phyloP scores from a whole-genome alignment of 2,113 vertebrate genomes.

The Sceloporus undulatus region DNA sequence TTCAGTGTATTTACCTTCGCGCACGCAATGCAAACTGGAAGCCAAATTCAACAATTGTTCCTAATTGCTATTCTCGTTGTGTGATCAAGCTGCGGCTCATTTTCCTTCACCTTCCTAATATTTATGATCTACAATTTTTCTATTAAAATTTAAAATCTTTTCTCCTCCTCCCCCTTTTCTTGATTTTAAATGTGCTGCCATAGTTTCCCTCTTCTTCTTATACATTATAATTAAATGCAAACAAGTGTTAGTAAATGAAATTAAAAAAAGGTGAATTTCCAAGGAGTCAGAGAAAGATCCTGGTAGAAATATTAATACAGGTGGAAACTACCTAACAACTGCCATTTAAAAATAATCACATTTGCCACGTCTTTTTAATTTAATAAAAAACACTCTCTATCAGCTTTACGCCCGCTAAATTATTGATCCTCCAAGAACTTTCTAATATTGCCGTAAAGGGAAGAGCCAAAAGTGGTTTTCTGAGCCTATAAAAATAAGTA shows the following conservation, averaged over 20 bases:
- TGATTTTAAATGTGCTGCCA: conserved; percentile 40
- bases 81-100: conserved; percentile 75
- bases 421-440: neutral
- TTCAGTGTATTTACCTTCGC: conserved; percentile 86
- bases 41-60: conserved; percentile 71
- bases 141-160: conserved; percentile 45
- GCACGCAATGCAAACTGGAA: conserved; percentile 66
- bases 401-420: neutral
- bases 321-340: neutral
- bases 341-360: neutral
- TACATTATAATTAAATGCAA: conserved; percentile 3
- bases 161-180: neutral
- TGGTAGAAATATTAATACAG: neutral
- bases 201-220: conserved; percentile 3
- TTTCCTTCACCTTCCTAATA: conserved; percentile 74
- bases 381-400: neutral
- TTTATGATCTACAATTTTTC: conserved; percentile 67
- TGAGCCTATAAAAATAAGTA: neutral
- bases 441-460: neutral
- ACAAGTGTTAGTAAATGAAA: conserved; percentile 22
- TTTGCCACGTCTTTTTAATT: neutral
- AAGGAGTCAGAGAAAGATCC: neutral
- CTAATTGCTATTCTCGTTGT: conserved; percentile 73
- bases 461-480: neutral
- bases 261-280: neutral